Evolutionary conservation across 2,888 invertebrate species (phyloP).

Genomic region (Sinotaia quadrata): DNA sequence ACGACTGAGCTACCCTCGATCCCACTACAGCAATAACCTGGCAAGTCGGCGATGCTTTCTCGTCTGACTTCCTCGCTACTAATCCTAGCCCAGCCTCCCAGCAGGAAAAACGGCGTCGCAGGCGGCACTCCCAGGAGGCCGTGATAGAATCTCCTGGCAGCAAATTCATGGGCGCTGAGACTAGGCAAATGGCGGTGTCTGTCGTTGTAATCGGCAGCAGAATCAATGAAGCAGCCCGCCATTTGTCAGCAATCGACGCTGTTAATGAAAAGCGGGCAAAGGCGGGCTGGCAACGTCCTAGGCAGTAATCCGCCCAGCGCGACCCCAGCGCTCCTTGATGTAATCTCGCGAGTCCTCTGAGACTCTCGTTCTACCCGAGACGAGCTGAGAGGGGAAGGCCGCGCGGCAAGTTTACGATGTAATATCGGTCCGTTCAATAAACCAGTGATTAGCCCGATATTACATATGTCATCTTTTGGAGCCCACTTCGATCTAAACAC

Average conservation of each 20-base stretch:
- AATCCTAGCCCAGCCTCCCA: not conserved
- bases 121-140: not conserved
- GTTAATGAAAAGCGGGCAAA: constrained; percentile 26
- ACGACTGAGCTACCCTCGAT: too few relatives aligned
- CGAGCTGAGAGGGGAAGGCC: not conserved
- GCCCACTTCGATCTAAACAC: constrained; percentile 38
- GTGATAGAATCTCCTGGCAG: not conserved
- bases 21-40: too few relatives aligned
- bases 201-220: constrained; percentile 20
- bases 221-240: constrained; percentile 27
- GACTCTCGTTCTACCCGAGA: constrained; percentile 26
- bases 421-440: constrained; percentile 38
- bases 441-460: constrained; percentile 40
- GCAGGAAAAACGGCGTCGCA: not conserved
- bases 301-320: constrained; percentile 15
- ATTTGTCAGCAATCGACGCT: constrained; percentile 26
- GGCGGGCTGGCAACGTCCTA: not conserved
- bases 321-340: constrained; percentile 16
- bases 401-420: constrained; percentile 39
- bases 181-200: constrained; percentile 11
- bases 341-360: constrained; percentile 21
- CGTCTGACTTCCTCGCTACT: not conserved
- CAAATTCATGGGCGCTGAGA: constrained; percentile 8
- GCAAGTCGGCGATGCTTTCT: not conserved
- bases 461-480: constrained; percentile 45